These are phyloP conservation scores for Caenorhabditis brenneri DNA, from an alignment of 1,140 invertebrate genomes.

Conservation along the genomic window DNA sequence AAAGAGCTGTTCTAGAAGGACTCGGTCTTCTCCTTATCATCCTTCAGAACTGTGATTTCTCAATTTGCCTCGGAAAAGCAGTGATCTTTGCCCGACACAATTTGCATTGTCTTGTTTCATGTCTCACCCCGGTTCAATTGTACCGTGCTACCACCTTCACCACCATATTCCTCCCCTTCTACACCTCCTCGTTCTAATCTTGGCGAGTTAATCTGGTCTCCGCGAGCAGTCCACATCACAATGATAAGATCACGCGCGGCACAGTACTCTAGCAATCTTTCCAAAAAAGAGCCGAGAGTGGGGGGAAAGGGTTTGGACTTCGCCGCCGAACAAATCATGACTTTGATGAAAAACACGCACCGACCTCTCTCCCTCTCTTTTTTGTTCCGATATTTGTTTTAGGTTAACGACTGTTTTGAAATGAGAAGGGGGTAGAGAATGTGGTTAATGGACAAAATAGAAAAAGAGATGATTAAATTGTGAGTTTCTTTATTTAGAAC, in stretches of 20 bases:
- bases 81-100: not conserved
- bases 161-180: not conserved
- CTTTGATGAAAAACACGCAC: constrained; percentile 37
- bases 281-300: constrained; percentile 14
- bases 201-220: not conserved
- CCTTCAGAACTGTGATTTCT: no score
- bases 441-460: not conserved
- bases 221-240: not conserved
- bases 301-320: not conserved
- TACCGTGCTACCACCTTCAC: not conserved
- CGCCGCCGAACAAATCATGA: constrained; percentile 17
- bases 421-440: not conserved
- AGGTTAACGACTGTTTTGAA: not conserved
- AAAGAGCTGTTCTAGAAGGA: no score
- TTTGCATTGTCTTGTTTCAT: not conserved
- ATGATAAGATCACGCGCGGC: constrained; percentile 35
- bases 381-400: constrained; percentile 15
- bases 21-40: no score
- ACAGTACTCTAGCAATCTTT: no score
- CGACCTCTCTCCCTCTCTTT: not conserved
- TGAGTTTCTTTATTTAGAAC: constrained; percentile 27
- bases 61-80: no score
- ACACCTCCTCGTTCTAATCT: not conserved
- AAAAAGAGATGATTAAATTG: constrained; percentile 5
- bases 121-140: not conserved